phyloP scores from a whole-genome alignment of 2,113 vertebrate genomes.

The Solea senegalensis region DNA sequence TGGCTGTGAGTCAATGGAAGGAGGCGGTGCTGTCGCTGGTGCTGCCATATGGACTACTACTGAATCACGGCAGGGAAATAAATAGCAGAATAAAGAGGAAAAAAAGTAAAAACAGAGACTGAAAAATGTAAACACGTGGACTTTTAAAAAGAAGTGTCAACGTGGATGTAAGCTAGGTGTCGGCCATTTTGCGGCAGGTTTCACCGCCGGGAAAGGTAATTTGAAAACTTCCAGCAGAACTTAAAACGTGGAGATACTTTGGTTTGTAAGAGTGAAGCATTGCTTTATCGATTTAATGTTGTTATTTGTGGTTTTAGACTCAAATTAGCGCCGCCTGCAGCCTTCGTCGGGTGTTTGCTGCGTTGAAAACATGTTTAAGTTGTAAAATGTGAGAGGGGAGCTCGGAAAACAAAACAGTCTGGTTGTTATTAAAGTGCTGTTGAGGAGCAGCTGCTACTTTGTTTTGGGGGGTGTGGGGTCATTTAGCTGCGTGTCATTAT shows the following conservation, averaged over 20 bases:
- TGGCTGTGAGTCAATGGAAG: constrained; percentile 23
- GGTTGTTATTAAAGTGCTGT: constrained; percentile 41
- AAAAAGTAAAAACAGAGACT: background rate
- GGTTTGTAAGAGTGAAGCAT: background rate
- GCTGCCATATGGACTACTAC: constrained; percentile 32
- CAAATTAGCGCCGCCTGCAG: accelerated
- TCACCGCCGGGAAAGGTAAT: constrained; percentile 38
- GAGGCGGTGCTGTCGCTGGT: background rate
- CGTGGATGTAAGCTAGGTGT: too few species aligned
- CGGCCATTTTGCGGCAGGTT: constrained; percentile 11
- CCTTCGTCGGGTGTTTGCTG: background rate
- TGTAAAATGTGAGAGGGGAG: constrained; percentile 5
- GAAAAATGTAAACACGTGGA: background rate
- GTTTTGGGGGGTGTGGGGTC: constrained; percentile 26
- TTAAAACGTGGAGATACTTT: background rate
- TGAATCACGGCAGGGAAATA: constrained; percentile 30
- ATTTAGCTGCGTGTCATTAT: constrained; percentile 31
- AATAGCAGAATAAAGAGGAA: background rate
- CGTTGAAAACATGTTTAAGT: background rate
- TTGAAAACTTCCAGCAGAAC: background rate
- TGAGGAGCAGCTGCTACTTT: constrained; percentile 68
- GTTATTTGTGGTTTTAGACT: background rate
- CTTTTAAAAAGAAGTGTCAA: background rate
- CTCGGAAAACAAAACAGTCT: too few species aligned
- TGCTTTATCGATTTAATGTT: background rate